Evolutionary conservation across 2,797 vertebrate species (phyloP).

Genomic region (Rhinogobio ventralis): DNA sequence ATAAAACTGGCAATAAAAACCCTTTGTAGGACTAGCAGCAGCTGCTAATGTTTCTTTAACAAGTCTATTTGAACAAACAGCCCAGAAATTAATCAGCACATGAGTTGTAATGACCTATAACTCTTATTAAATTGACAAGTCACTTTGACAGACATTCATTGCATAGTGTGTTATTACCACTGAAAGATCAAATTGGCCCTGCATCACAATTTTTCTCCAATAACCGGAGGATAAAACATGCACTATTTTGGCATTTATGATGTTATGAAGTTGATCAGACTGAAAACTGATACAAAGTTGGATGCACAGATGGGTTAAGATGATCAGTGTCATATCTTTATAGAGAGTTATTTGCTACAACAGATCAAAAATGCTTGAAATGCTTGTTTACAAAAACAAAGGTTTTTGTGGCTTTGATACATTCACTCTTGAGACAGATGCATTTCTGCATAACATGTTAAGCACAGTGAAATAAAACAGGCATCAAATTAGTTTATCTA

Average conservation of each 20-base stretch:
- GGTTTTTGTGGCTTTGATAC: not conserved
- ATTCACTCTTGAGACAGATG: not conserved
- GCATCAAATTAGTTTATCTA: not conserved
- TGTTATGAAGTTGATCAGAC: not conserved
- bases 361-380: not conserved
- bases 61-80: not conserved
- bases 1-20: not conserved
- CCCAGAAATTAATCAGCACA: not conserved
- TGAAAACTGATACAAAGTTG: not conserved
- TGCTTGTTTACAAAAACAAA: not conserved
- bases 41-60: slow-evolving; percentile 4
- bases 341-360: not conserved
- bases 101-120: not conserved
- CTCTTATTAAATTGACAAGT: not conserved
- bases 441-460: not conserved
- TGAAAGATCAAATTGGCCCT: not conserved
- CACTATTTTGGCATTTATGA: not conserved
- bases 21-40: not conserved
- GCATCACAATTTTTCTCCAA: not conserved
- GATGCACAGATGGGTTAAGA: not conserved
- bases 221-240: not conserved
- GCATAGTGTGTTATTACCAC: not conserved
- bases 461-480: not conserved
- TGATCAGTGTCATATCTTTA: not conserved
- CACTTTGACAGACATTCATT: not conserved